Percentiles rank a stretch among this genome's conserved stretches.
These are phyloP conservation scores for Saguinus imperator DNA, from an alignment of 2,113 vertebrate genomes.

Conservation along the genomic window DNA sequence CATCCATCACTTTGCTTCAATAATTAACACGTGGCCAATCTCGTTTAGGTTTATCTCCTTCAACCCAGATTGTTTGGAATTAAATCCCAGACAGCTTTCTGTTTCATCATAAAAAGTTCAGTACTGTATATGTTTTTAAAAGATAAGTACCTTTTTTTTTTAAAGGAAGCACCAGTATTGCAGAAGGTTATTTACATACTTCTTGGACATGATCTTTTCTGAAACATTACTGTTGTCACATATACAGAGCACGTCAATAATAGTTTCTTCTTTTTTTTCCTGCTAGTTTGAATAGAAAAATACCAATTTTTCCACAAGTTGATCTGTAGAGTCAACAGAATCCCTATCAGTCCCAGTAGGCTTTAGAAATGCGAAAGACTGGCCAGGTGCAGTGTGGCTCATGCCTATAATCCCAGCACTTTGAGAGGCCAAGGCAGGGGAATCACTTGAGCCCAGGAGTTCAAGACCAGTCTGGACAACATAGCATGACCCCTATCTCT, in stretches of 20 bases:
- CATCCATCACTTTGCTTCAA: not conserved
- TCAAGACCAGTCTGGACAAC: not conserved
- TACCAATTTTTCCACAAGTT: not conserved
- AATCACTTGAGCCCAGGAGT: not conserved
- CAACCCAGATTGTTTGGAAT: not conserved
- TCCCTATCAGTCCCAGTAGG: not conserved
- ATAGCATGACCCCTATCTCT: not conserved
- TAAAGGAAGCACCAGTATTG: not conserved
- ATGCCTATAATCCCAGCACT: not conserved
- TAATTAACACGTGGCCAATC: not conserved
- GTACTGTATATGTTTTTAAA: not conserved
- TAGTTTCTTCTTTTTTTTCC: not conserved
- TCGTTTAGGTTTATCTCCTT: not conserved
- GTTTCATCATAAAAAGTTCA: not conserved
- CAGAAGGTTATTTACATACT: not conserved
- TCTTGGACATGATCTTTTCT: not conserved
- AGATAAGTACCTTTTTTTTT: not conserved
- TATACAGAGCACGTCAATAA: not conserved
- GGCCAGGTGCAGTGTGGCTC: not conserved
- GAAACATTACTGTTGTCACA: not conserved
- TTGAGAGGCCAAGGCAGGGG: not conserved
- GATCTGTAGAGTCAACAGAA: not conserved
- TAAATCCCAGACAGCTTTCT: not conserved
- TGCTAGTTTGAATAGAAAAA: constrained; percentile 1
- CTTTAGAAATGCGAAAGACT: not conserved